These are phyloP conservation scores for Myathropa florea DNA, from an alignment of 2,888 invertebrate species.

Conservation along the genomic window DNA sequence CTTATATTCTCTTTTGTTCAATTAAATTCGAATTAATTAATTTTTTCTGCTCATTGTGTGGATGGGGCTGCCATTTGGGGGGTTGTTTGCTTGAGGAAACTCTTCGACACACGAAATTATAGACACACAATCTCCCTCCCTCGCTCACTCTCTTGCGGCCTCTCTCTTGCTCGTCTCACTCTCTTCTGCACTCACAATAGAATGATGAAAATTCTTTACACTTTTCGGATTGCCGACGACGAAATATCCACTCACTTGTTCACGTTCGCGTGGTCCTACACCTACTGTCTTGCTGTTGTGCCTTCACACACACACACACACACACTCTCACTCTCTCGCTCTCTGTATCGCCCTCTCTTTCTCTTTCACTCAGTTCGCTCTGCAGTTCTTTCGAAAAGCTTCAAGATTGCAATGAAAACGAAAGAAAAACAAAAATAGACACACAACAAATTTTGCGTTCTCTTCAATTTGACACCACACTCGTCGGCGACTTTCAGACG, in stretches of 20 bases:
- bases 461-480: slow-evolving; percentile 36
- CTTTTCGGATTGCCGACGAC: background rate
- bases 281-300: background rate
- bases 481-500: slow-evolving; percentile 66
- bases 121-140: background rate
- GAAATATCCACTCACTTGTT: background rate
- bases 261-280: background rate
- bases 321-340: slow-evolving; percentile 3
- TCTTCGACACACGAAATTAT: background rate
- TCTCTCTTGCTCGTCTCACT: slow-evolving; percentile 33
- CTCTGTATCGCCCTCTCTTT: background rate
- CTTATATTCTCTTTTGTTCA: slow-evolving; percentile 34
- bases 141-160: background rate
- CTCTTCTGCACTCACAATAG: background rate
- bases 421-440: slow-evolving; percentile 25
- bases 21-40: slow-evolving; percentile 67
- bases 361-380: background rate
- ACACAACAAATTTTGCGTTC: background rate
- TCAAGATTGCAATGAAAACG: background rate
- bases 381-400: slow-evolving; percentile 31
- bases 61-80: background rate
- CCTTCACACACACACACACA: background rate
- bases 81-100: background rate
- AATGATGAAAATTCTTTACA: background rate
- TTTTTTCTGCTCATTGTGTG: slow-evolving; percentile 41